A percentile compares a stretch with the other conserved stretches of the same genome.
These are phyloP conservation scores for Eulemur rubriventer DNA, from an alignment of 2,797 vertebrate species.

Conservation along the genomic window DNA sequence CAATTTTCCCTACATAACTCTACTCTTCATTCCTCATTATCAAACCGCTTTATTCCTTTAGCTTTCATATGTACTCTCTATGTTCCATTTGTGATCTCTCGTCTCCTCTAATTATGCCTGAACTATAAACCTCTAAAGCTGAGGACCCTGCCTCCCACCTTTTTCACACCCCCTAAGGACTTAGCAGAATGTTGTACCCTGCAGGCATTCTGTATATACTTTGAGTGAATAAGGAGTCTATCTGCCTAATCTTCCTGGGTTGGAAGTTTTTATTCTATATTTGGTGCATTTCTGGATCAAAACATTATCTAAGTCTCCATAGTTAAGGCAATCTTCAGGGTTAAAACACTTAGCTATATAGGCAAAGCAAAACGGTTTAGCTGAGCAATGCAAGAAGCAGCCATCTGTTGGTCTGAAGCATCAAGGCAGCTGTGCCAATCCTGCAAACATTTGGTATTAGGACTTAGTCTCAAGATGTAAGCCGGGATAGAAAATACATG, in stretches of 20 bases:
- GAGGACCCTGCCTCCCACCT: neutral
- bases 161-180: neutral
- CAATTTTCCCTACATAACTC: neutral
- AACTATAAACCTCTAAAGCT: neutral
- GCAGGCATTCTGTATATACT: neutral
- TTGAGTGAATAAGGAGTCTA: neutral
- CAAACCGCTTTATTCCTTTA: neutral
- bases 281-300: neutral
- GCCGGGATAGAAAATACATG: neutral
- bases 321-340: neutral
- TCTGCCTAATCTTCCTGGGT: neutral
- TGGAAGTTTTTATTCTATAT: neutral
- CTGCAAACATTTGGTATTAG: neutral
- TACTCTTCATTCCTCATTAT: neutral
- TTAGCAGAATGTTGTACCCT: neutral
- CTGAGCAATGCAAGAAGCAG: neutral
- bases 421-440: neutral
- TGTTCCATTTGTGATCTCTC: neutral
- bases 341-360: neutral
- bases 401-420: neutral
- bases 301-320: neutral
- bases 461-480: neutral
- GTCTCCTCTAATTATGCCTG: neutral
- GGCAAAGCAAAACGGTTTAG: neutral
- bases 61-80: neutral